Percentiles rank a stretch among this genome's conserved stretches.
phyloP scores from a whole-genome alignment of 2,888 invertebrate species.

The Digitonthophagus gazella region DNA sequence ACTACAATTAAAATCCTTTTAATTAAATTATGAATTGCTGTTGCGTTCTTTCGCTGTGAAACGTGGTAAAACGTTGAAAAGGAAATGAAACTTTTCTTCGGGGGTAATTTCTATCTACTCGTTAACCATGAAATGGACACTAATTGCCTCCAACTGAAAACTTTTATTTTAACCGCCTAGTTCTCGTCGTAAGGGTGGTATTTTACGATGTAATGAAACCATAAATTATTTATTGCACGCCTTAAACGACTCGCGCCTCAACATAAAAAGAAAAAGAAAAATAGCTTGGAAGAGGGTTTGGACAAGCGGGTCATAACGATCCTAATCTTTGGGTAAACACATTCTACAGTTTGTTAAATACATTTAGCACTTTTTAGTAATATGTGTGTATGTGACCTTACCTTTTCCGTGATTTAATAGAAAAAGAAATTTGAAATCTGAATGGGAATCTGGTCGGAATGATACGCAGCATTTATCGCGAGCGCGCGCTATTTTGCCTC shows the following conservation, averaged over 20 bases:
- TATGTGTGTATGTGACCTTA: no score
- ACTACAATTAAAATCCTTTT: not conserved
- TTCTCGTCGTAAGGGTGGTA: not conserved
- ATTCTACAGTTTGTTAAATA: no score
- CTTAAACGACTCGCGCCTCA: not conserved
- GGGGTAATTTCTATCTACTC: not conserved
- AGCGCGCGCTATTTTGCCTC: slow-evolving; percentile 21
- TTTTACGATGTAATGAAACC: slow-evolving; percentile 14
- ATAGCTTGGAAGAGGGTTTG: not conserved
- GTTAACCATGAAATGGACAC: not conserved
- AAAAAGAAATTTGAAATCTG: not conserved
- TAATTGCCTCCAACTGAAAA: slow-evolving; percentile 3
- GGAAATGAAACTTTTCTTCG: not conserved
- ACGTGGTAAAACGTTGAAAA: not conserved
- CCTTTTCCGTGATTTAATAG: no score
- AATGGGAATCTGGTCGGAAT: not conserved
- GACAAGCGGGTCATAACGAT: slow-evolving; percentile 1
- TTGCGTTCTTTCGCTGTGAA: not conserved
- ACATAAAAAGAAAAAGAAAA: not conserved
- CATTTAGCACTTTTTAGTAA: no score
- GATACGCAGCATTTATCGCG: not conserved
- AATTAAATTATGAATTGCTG: not conserved
- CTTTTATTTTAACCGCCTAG: slow-evolving; percentile 4
- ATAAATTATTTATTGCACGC: slow-evolving; percentile 13
- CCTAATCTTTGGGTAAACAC: not conserved